A percentile compares a stretch with the other conserved stretches of the same genome.
These are phyloP conservation scores for Junonia oenone DNA, from an alignment of 2,888 invertebrate genomes.

Conservation along the genomic window DNA sequence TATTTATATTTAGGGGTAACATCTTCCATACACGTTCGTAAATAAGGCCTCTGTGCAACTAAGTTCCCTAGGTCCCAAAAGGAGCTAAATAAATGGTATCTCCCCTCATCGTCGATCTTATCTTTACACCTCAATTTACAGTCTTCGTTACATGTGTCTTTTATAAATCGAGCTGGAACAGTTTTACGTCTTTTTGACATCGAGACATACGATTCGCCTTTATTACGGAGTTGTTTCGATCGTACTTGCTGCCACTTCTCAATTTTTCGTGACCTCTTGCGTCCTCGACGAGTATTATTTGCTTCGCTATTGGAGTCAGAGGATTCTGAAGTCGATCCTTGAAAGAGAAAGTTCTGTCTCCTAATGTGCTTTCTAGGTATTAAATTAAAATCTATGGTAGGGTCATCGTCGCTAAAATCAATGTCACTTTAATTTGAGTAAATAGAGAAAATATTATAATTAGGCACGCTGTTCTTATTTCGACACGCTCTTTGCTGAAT, in stretches of 20 bases:
- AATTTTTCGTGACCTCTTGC: not conserved
- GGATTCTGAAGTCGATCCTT: too few relatives aligned
- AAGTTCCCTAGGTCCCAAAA: constrained; percentile 7
- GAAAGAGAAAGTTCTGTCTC: not conserved
- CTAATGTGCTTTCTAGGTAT: not conserved
- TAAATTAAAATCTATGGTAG: not conserved
- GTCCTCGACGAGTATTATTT: not conserved
- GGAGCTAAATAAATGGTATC: constrained; percentile 3
- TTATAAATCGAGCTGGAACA: not conserved
- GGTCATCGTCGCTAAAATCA: not conserved
- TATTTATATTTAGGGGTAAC: constrained; percentile 14
- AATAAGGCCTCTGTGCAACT: not conserved
- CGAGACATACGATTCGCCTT: not conserved
- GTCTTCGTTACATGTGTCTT: not conserved
- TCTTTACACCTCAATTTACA: constrained; percentile 4
- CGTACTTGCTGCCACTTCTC: constrained; percentile 5
- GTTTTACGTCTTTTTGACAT: not conserved
- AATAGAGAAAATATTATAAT: too few relatives aligned
- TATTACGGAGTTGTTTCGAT: not conserved
- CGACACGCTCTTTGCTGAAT: too few relatives aligned
- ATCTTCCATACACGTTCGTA: not conserved
- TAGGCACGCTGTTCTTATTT: too few relatives aligned
- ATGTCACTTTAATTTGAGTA: too few relatives aligned
- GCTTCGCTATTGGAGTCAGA: not conserved
- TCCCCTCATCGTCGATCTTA: not conserved